Base-by-base conservation (phyloP, 2,888 invertebrate genomes). In the Eupithecia exiguata region DNA sequence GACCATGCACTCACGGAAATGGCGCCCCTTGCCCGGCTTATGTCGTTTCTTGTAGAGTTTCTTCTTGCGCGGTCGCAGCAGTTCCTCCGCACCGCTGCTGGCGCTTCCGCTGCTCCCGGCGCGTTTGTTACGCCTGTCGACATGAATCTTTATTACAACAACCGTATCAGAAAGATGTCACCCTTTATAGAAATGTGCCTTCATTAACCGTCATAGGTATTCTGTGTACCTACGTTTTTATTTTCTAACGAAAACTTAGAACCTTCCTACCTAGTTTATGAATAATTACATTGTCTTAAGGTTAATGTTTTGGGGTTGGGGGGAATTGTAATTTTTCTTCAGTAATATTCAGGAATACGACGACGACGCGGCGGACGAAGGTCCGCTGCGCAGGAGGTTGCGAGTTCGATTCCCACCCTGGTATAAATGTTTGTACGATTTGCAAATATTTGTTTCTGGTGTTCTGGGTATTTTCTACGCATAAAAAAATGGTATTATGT, bases 21-120 rank as follows among this genome's bases (percentile, higher is more conserved):
- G 93, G 80, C 93, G 88, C 74, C 88, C 75, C 83, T 94, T 94
- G 84, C 85, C 86, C 75, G 91, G 93, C 87, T 96, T 96, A 82
- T 96, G 96, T 49, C 96, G 94, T 87, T 96, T 96, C 83, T 96
- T 94, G 83, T 96, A 93, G 14, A 96, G 93, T 85, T 96, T 96
- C 82, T 95, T 96, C 91, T 92, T 95, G 86, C 94, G 96, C 76
- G 94, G 94, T 1, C 94, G 89, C 78, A 94, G 83, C 71, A 93
- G 69, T 77, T 95, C 94, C 71, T 95, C 95, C 0, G 94, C 93
- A 30, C 94, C 94, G 77, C 94, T 94, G 81, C 94, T 94, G 1
- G 90, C 93, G 76, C 94, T 94, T 49, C 94, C 94, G 70, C 94
- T 94, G 84, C 94, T 94, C 69, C 94, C 94, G 0, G 93, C 93